phyloP scores from a whole-genome alignment of 1,140 invertebrate species.

The Drosophila pachea region DNA sequence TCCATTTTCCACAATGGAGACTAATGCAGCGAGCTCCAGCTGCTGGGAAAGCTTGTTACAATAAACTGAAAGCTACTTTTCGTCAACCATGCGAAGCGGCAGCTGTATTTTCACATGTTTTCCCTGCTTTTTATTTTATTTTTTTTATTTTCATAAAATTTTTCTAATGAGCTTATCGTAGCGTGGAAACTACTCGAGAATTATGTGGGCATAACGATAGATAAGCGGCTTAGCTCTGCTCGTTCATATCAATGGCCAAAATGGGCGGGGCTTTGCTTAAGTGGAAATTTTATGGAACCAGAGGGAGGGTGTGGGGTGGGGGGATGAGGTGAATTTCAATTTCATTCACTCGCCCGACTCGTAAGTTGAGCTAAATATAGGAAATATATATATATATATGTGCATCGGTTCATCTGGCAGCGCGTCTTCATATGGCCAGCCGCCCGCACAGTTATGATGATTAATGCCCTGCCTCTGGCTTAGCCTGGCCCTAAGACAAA shows the following conservation, averaged over 20 bases:
- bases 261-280: not conserved
- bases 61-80: no score
- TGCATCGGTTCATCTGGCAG: no score
- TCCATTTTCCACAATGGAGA: no score
- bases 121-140: not conserved
- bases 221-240: not conserved
- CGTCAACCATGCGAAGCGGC: not conserved
- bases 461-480: constrained; percentile 39
- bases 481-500: constrained; percentile 15
- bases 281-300: no score
- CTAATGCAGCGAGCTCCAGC: no score
- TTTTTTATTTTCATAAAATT: not conserved
- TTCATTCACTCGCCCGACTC: no score
- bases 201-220: not conserved
- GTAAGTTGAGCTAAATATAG: no score
- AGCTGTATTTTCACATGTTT: not conserved
- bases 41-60: no score
- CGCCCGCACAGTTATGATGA: constrained; percentile 9
- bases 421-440: no score
- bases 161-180: not conserved
- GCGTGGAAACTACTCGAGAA: not conserved
- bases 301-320: no score
- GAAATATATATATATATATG: no score
- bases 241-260: not conserved
- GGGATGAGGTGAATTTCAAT: no score